These are phyloP conservation scores for Pantherophis guttatus DNA, from an alignment of 2,113 vertebrate species.

Conservation along the genomic window DNA sequence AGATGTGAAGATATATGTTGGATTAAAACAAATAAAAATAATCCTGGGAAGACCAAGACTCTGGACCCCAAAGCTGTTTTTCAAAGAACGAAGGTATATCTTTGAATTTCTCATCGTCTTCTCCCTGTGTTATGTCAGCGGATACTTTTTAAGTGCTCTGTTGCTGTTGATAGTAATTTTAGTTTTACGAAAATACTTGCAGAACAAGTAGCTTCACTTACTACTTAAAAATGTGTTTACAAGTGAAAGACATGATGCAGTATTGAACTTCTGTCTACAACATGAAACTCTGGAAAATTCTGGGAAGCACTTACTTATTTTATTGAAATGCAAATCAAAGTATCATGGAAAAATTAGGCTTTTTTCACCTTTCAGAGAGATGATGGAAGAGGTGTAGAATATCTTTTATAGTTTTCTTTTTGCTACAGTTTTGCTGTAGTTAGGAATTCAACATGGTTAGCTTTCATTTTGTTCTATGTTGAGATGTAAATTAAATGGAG, in stretches of 20 bases:
- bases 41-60: conserved; percentile 96
- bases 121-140: neutral
- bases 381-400: neutral
- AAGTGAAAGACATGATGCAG: neutral
- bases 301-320: neutral
- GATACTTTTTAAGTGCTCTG: neutral
- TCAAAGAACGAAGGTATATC: conserved; percentile 91
- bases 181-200: neutral
- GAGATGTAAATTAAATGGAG: conserved; percentile 22
- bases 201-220: neutral
- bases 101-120: conserved; percentile 2
- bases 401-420: neutral
- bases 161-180: neutral
- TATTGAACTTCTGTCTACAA: neutral
- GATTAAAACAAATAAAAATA: conserved; percentile 99
- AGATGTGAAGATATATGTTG: conserved; percentile 98
- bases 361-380: neutral
- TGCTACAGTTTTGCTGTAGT: conserved; percentile 4
- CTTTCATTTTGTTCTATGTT: neutral
- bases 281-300: neutral
- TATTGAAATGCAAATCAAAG: conserved; percentile 38
- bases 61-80: conserved; percentile 97
- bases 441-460: neutral
- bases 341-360: neutral
- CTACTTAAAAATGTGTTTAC: neutral